A percentile compares a stretch with the other conserved stretches of the same genome.
phyloP scores from a whole-genome alignment of 1,140 invertebrate genomes.

The Drosophila punjabiensis region DNA sequence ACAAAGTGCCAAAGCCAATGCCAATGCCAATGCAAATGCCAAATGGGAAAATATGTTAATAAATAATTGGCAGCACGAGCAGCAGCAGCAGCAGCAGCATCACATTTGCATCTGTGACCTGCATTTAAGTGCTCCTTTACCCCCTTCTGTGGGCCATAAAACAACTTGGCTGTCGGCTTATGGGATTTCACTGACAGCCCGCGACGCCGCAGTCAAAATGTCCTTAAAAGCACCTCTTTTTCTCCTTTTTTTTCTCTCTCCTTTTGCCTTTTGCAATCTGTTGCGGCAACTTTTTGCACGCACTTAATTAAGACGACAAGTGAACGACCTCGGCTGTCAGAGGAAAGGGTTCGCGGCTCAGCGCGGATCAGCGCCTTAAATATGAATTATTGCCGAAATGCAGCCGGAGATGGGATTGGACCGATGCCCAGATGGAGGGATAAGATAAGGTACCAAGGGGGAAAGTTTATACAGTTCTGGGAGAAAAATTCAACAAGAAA shows the following conservation, averaged over 20 bases:
- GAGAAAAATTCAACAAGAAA: neutral
- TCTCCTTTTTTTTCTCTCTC: conserved; percentile 1
- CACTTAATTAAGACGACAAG: conserved; percentile 82
- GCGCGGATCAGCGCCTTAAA: conserved; percentile 55
- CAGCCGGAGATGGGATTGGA: conserved; percentile 29
- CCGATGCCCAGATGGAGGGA: conserved; percentile 22
- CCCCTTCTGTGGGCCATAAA: conserved; percentile 41
- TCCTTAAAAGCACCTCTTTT: conserved; percentile 51
- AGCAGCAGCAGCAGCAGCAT: conserved; percentile 1
- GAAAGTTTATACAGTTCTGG: neutral
- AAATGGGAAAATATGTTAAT: conserved; percentile 54
- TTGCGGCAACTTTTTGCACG: conserved; percentile 55
- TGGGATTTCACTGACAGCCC: conserved; percentile 72
- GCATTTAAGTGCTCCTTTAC: conserved; percentile 25
- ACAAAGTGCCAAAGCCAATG: conserved; percentile 52
- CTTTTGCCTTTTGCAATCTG: conserved; percentile 28
- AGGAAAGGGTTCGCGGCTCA: conserved; percentile 30
- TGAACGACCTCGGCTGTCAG: conserved; percentile 79
- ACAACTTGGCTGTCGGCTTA: conserved; percentile 68
- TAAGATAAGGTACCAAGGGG: conserved; percentile 17
- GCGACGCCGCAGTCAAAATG: conserved; percentile 73
- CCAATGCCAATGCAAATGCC: conserved; percentile 6
- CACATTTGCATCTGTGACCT: conserved; percentile 54
- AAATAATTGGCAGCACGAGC: conserved; percentile 60
- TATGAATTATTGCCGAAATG: conserved; percentile 64